Evolutionary conservation across 2,113 vertebrate species (phyloP).

Genomic region (Choloepus hoffmanni): DNA sequence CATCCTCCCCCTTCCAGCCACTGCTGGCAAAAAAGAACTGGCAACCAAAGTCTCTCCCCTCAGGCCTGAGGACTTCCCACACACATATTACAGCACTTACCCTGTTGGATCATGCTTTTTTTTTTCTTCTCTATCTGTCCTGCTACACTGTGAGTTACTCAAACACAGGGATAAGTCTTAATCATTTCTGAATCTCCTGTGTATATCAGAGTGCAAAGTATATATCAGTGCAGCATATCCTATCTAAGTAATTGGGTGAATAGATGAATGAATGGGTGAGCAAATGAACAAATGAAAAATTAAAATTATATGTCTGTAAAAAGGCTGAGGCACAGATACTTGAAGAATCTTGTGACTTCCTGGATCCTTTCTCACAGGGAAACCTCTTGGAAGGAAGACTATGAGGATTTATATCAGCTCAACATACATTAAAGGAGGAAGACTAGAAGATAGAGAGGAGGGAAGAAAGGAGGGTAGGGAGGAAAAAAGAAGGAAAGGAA

Average conservation of each 20-base stretch:
- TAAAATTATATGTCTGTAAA: background rate
- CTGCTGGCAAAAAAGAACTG: background rate
- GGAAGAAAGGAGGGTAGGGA: background rate
- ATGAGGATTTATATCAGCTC: background rate
- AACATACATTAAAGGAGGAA: background rate
- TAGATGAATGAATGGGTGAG: background rate
- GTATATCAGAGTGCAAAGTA: background rate
- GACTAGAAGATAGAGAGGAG: too few relatives aligned
- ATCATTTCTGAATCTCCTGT: background rate
- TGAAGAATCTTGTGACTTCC: background rate
- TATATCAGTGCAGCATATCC: background rate
- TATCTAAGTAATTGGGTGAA: background rate
- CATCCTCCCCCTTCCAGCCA: background rate
- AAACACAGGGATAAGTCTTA: background rate
- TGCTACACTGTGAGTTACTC: background rate
- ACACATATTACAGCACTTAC: background rate
- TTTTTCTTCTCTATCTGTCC: background rate
- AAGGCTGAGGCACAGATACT: background rate
- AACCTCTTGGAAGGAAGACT: background rate
- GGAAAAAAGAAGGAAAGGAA: fast-evolving
- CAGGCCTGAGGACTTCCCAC: background rate
- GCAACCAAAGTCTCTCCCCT: background rate
- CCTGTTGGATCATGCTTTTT: background rate
- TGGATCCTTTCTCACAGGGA: background rate
- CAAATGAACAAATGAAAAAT: background rate